A percentile compares a stretch with the other conserved stretches of the same genome.
These are phyloP conservation scores for Leucophora obtusa DNA, from an alignment of 2,888 invertebrate genomes.

Conservation along the genomic window DNA sequence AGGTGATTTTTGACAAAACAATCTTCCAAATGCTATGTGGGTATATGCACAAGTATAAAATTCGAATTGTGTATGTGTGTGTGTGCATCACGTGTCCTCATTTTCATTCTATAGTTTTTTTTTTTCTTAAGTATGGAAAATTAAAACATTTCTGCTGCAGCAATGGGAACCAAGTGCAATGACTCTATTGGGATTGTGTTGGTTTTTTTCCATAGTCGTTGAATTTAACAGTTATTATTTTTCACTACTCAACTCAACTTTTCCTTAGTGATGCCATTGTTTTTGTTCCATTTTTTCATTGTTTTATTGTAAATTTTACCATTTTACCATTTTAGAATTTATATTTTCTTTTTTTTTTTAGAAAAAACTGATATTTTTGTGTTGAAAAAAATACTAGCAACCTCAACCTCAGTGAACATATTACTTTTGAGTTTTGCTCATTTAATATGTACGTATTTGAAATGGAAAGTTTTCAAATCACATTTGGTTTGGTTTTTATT, in stretches of 20 bases:
- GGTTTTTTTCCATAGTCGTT: conserved; percentile 24
- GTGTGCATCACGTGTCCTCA: conserved; percentile 39
- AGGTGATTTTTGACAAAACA: too few relatives aligned
- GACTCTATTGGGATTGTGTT: conserved; percentile 58
- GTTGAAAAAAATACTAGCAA: conserved; percentile 8
- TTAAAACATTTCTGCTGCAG: conserved; percentile 57
- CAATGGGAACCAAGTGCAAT: conserved; percentile 62
- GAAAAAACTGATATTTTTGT: conserved; percentile 27
- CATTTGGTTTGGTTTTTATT: conserved; percentile 36
- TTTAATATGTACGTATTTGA: conserved; percentile 54
- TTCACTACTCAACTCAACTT: conserved; percentile 45
- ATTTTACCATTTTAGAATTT: conserved; percentile 43
- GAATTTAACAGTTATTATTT: conserved; percentile 30
- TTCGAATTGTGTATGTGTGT: conserved; percentile 11
- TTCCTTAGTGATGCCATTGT: conserved; percentile 40
- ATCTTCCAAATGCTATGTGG: too few relatives aligned
- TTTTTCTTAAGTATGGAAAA: conserved; percentile 49
- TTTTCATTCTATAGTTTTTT: conserved; percentile 28
- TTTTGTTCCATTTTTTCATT: conserved; percentile 43
- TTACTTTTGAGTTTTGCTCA: conserved; percentile 57
- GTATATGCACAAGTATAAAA: not conserved
- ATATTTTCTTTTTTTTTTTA: conserved; percentile 35
- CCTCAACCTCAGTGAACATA: conserved; percentile 51
- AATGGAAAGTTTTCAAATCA: conserved; percentile 62
- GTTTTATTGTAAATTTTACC: conserved; percentile 46